Evolutionary conservation across 1,140 invertebrate species (phyloP).

Genomic region (Brachionus asplanchnoidis): DNA sequence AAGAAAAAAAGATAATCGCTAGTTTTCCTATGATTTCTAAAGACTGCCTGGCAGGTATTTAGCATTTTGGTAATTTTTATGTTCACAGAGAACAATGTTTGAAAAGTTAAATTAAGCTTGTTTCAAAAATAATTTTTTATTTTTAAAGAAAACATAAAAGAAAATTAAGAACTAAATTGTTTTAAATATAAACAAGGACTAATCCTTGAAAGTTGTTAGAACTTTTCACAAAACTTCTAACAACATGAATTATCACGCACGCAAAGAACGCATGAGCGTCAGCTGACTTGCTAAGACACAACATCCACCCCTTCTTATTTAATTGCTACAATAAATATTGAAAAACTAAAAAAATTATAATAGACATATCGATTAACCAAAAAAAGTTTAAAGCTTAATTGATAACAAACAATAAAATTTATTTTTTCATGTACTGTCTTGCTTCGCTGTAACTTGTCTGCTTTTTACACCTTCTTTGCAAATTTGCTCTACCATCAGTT

Average conservation of each 20-base stretch:
- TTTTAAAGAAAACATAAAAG: background rate
- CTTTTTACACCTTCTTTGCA: background rate
- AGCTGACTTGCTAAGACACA: background rate
- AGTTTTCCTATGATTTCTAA: too few relatives aligned
- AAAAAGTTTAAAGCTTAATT: background rate
- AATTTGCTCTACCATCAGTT: background rate
- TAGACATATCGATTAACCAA: background rate
- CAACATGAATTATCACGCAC: background rate
- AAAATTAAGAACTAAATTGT: background rate
- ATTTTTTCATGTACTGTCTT: background rate
- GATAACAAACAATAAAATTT: background rate
- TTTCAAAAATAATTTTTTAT: background rate
- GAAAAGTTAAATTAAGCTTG: background rate
- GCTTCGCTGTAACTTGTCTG: background rate
- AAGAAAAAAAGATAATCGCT: too few relatives aligned
- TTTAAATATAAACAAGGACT: background rate
- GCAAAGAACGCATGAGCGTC: background rate
- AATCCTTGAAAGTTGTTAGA: background rate
- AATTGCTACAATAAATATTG: background rate
- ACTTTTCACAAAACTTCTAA: background rate
- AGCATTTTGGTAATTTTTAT: too few relatives aligned
- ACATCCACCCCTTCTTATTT: background rate
- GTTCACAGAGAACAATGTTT: too few relatives aligned
- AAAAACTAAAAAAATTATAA: background rate
- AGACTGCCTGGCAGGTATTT: too few relatives aligned